Evolutionary conservation across 1,140 invertebrate genomes (phyloP).

Genomic region (Drosophila funebris): DNA sequence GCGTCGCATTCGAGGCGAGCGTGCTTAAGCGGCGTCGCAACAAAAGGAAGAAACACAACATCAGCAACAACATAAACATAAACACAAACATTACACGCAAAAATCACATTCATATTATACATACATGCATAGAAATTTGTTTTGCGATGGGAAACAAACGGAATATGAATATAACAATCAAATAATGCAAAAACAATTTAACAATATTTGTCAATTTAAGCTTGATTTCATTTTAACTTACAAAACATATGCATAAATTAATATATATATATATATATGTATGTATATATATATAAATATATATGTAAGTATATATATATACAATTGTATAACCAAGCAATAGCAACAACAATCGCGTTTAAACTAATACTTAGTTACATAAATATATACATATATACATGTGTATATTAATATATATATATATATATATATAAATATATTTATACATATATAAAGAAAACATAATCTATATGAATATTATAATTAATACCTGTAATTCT

Average conservation of each 20-base stretch:
- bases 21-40: constrained; percentile 85
- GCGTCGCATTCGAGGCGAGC: constrained; percentile 90
- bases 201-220: constrained; percentile 23
- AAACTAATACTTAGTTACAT: constrained; percentile 1
- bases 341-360: not conserved
- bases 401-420: not conserved
- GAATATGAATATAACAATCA: not conserved
- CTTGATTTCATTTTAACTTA: constrained; percentile 26
- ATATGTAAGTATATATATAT: not conserved
- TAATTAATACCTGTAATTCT: constrained; percentile 51
- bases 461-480: constrained; percentile 45
- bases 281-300: not conserved
- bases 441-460: not conserved
- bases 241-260: constrained; percentile 6
- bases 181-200: not conserved
- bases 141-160: not conserved
- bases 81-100: constrained; percentile 13
- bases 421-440: not conserved
- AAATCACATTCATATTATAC: constrained; percentile 37
- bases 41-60: not conserved
- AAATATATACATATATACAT: not conserved
- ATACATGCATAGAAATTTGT: constrained; percentile 8
- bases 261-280: not conserved
- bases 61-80: constrained; percentile 16
- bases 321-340: constrained; percentile 4